Evolutionary conservation across 2,888 invertebrate species (phyloP).

Genomic region (Darwinula stevensoni): DNA sequence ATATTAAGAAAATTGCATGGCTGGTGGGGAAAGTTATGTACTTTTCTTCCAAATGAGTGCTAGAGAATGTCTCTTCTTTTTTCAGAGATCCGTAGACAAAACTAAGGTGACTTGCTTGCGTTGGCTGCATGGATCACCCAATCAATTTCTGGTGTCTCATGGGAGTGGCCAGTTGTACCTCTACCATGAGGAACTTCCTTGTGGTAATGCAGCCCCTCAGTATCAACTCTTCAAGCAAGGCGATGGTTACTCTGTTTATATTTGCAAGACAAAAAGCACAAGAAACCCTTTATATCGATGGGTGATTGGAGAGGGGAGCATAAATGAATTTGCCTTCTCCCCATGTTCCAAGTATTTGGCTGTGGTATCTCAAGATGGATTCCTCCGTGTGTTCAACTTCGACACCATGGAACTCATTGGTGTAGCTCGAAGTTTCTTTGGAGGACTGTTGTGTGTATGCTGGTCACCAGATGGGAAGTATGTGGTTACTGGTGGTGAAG

Average conservation of each 20-base stretch:
- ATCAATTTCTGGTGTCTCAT: constrained; percentile 78
- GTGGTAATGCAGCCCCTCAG: constrained; percentile 62
- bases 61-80: too few relatives aligned
- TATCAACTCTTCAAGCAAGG: constrained; percentile 88
- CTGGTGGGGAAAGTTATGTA: too few relatives aligned
- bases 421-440: constrained; percentile 82
- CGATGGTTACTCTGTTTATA: constrained; percentile 72
- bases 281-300: constrained; percentile 82
- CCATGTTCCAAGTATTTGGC: constrained; percentile 78
- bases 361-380: constrained; percentile 78
- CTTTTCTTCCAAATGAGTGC: too few relatives aligned
- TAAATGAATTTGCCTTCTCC: constrained; percentile 92
- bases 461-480: constrained; percentile 94
- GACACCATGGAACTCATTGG: constrained; percentile 89
- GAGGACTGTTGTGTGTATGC: constrained; percentile 82
- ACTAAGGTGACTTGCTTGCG: constrained; percentile 81
- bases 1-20: too few relatives aligned
- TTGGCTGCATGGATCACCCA: constrained; percentile 87
- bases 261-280: constrained; percentile 83
- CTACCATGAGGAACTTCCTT: constrained; percentile 80
- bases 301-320: constrained; percentile 46
- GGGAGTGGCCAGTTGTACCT: constrained; percentile 87
- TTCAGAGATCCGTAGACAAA: constrained; percentile 69
- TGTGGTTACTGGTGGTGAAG: constrained; percentile 90
- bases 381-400: constrained; percentile 81